Evolutionary conservation across 2,888 invertebrate genomes (phyloP), one percentile per base, ranked within the genome.

Genomic region (Cryptocephalus moraei): DNA sequence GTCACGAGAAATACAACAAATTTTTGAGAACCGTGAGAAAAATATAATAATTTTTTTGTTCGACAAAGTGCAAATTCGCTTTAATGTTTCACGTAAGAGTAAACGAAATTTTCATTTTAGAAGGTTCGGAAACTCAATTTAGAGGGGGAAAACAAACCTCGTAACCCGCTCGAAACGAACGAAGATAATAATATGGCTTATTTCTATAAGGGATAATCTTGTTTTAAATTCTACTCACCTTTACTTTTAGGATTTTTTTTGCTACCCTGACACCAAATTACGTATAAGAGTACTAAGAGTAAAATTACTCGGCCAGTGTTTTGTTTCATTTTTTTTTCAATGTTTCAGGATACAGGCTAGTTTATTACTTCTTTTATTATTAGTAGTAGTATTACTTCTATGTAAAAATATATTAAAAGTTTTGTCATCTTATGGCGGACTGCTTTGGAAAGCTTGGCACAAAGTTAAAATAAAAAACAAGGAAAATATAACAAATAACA

Each of bases 201-300:
- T 14, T 12, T 41, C 32, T 41, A 41, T 41, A 32, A 32, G 22
- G 22, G 22, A 22, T 22, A 22, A 22, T 22, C 22, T 22, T 22
- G 22, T 22, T 22, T 22, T 22, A 22, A 22, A 22, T 22, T 22
- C 22, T 22, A 64, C 62, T 63, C 62, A 62, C 63, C 62, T 62
- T 62, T 64, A 61, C 36, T 63, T 61, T 62, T 60, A 61, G 59
- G 59, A 61, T 67, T 67, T 62, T 67, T 62, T 55, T 68, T 75
- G 22, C 80, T 79, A 86, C 85, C 86, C 86, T 86, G 85, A 84
- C 84, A 84, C 81, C 81, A 84, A 84, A 83, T 86, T 86, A 86
- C 85, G 86, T 85, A 86, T 85, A 81, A 83, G 81, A 62, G 82
- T 83, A 82, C 82, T 76, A 74, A 73, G 74, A 75, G 74, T 74